A percentile compares a stretch with the other conserved stretches of the same genome.
Evolutionary conservation across 1,140 invertebrate species (phyloP).

Genomic region (Trichogramma pretiosum): DNA sequence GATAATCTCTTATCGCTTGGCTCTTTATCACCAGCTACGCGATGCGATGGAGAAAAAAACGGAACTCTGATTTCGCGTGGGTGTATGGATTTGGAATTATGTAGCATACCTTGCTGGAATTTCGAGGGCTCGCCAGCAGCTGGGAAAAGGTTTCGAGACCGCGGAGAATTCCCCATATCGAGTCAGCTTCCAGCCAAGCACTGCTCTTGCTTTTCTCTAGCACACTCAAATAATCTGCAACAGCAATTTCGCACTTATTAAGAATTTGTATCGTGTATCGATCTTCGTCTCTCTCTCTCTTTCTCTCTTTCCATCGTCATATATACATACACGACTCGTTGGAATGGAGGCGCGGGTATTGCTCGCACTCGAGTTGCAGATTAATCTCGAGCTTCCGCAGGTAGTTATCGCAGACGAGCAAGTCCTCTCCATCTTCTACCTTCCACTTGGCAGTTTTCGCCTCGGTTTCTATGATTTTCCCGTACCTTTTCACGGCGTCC

Average conservation of each 20-base stretch:
- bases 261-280: too few relatives aligned
- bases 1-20: conserved; percentile 59
- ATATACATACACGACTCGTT: conserved; percentile 62
- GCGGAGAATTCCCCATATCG: conserved; percentile 69
- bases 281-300: too few relatives aligned
- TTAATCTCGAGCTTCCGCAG: conserved; percentile 8
- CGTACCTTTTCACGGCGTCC: conserved; percentile 49
- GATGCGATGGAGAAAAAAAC: too few relatives aligned
- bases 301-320: too few relatives aligned
- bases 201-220: conserved; percentile 17
- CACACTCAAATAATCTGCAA: conserved; percentile 3
- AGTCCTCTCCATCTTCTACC: not conserved
- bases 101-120: too few relatives aligned
- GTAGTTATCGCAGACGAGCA: too few relatives aligned
- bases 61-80: too few relatives aligned
- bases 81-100: too few relatives aligned
- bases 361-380: conserved; percentile 42
- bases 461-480: conserved; percentile 43
- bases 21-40: too few relatives aligned
- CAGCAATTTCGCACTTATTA: conserved; percentile 40
- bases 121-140: too few relatives aligned
- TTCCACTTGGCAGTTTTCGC: not conserved
- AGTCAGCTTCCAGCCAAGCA: conserved; percentile 37
- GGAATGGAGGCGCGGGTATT: conserved; percentile 56
- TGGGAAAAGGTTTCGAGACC: conserved; percentile 76